phyloP scores from a whole-genome alignment of 2,113 vertebrate species.

The Gulo gulo region DNA sequence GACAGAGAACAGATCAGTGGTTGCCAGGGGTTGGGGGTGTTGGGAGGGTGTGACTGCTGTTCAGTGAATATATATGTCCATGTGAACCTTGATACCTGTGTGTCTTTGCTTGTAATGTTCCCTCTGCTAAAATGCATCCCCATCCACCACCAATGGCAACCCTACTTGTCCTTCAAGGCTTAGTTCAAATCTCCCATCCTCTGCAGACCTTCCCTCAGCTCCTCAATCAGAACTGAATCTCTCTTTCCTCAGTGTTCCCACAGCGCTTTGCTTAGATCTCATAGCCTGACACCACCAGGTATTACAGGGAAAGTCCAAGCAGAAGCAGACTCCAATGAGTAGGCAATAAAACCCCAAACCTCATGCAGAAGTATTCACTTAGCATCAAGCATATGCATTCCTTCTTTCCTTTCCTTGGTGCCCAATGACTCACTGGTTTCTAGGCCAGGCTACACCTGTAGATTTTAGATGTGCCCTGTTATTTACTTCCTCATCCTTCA shows the following conservation, averaged over 20 bases:
- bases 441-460: not conserved
- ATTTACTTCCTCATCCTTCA: not conserved
- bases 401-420: not conserved
- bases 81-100: not conserved
- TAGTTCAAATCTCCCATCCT: slow-evolving; percentile 7
- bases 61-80: not conserved
- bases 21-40: not conserved
- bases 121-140: not conserved
- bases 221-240: not conserved
- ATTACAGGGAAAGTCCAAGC: not conserved
- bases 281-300: not conserved
- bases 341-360: not conserved
- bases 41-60: not conserved
- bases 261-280: not conserved
- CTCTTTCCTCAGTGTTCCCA: not conserved
- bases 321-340: not conserved
- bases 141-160: not conserved
- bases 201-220: not conserved
- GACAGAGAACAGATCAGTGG: not conserved
- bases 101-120: not conserved
- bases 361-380: not conserved
- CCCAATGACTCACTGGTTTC: not conserved
- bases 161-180: not conserved
- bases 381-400: not conserved
- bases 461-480: not conserved